Evolutionary conservation across 2,797 vertebrate species (phyloP), one percentile per base, ranked within the genome.

Genomic region (Anableps anableps): DNA sequence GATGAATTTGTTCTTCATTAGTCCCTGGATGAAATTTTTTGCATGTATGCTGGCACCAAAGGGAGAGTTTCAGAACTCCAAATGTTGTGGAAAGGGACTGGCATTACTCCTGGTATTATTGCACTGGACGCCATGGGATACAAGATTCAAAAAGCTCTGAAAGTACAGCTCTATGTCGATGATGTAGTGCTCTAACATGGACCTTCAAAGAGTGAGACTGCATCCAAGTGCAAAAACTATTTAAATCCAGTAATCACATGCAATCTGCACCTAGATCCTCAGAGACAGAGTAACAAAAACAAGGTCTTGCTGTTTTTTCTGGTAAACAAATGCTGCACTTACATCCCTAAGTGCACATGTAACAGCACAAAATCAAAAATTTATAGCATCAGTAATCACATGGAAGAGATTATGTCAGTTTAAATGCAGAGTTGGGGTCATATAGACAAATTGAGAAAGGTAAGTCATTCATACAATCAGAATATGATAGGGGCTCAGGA

Each of bases 381-480:
- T 0, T 62, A 62, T 34, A 9, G 2, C 21, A 26, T 41, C 21
- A 2, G 21, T 38, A 66, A 34, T 36, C 7, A 68, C 11, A 68
- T 5, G 10, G 10, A 41, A 26, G 8, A 26, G 21, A 14, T 23
- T 5, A 2, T 68, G 34, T 14, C 19, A 38, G 6, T 41, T 19
- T 23, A 10, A 70, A n/a, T 26, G 5, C 4, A n/a, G 19, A 21
- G 62, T 38, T 66, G 21, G 34, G 8, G 34, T 66, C 8, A 38
- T 38, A 38, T 31, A 43, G 36, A 68, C 5, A 43, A 5, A 43
- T 41, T n/a, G 23, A 43, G 4, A 0, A 70, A 41, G 36, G 34
- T 1, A 70, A 43, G 38, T 26, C 36, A 41, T 50, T 10, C 21
- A 11, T 68, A 41, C 85, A 76, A 71, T 74, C 74, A 76, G 80